Conservation (phyloP, 30 jellyfish, hydroid and myxozoan genomes). For the Turritopsis rubra region DNA sequence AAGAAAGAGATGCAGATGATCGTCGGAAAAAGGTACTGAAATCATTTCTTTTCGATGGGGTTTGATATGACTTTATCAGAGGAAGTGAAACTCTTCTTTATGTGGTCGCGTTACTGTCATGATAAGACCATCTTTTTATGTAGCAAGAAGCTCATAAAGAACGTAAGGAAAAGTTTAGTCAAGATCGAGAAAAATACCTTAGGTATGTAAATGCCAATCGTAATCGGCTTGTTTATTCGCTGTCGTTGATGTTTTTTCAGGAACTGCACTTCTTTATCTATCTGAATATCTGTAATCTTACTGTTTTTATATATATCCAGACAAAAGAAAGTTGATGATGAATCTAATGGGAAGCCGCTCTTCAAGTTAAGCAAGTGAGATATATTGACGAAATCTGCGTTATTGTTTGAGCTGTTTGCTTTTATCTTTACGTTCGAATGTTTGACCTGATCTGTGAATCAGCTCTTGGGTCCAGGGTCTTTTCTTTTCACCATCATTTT, state of each 20-base stretch:
- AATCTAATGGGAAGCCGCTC: not conserved
- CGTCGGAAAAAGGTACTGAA: not conserved
- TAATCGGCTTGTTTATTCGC: not conserved
- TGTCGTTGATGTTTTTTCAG: not conserved
- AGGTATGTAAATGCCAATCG: too few species aligned
- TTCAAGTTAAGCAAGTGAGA: constrained; percentile 18
- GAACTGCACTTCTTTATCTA: too few species aligned
- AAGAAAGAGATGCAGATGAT: not conserved
- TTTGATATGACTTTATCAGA: too few species aligned
- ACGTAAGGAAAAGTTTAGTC: not conserved
- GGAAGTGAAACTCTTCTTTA: too few species aligned
- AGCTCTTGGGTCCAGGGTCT: too few species aligned
- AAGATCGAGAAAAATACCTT: constrained; percentile 1
- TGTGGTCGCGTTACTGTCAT: too few species aligned
- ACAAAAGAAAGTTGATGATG: not conserved
- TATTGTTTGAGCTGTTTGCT: not conserved
- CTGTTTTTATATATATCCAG: not conserved
- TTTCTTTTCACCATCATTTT: not conserved
- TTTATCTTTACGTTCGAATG: not conserved
- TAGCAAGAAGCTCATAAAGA: constrained; percentile 5
- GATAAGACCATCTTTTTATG: not conserved
- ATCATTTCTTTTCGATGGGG: not conserved
- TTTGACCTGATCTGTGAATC: not conserved
- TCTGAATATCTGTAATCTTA: too few species aligned
- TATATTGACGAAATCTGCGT: not conserved